These are phyloP conservation scores for Lucilia cuprina DNA, from an alignment of 1,140 invertebrate species.

Conservation along the genomic window DNA sequence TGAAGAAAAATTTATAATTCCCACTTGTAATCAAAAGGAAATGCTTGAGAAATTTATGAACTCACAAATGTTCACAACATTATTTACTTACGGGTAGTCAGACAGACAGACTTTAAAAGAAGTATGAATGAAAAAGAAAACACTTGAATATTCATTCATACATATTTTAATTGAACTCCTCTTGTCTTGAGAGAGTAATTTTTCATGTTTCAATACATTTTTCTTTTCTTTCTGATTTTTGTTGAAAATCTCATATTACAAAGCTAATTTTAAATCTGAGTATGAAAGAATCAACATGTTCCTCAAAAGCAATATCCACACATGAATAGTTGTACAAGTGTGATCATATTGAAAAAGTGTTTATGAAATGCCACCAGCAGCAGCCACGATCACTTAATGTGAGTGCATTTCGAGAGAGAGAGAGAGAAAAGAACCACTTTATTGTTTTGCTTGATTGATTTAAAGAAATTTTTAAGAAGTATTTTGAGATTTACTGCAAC, in stretches of 20 bases:
- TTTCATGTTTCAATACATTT: conserved; percentile 3
- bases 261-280: conserved; percentile 25
- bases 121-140: neutral
- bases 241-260: conserved; percentile 19
- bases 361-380: neutral
- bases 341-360: neutral
- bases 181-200: neutral
- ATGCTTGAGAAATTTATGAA: conserved; percentile 2
- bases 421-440: neutral
- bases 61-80: conserved; percentile 26
- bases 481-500: neutral
- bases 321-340: neutral
- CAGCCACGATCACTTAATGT: neutral
- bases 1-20: neutral
- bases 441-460: conserved; percentile 29
- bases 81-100: neutral
- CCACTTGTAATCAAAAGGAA: neutral
- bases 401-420: neutral
- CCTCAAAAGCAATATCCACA: neutral
- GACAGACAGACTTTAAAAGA: neutral
- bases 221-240: too few species aligned
- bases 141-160: conserved; percentile 31
- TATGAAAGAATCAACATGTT: neutral
- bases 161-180: neutral
- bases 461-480: neutral